Conservation (phyloP, 2,113 vertebrate species). For the Sturnus vulgaris region DNA sequence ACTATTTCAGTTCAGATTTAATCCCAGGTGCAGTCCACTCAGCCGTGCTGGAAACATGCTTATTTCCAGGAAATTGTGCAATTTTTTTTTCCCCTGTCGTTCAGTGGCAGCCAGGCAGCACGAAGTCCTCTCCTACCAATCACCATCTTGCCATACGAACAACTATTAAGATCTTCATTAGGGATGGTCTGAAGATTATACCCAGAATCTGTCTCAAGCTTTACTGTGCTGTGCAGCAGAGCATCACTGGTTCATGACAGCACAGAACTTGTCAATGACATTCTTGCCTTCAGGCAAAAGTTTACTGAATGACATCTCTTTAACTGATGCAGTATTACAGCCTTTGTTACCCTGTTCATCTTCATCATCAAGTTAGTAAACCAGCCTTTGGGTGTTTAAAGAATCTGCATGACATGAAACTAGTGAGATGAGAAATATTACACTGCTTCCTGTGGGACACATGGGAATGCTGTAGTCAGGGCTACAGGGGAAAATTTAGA, state of each 20-base stretch:
- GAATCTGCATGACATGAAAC: not conserved
- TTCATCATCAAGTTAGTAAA: not conserved
- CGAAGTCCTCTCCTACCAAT: not conserved
- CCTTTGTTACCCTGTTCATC: not conserved
- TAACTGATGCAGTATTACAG: not conserved
- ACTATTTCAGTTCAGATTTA: not conserved
- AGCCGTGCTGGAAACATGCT: not conserved
- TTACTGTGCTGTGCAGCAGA: not conserved
- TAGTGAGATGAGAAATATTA: not conserved
- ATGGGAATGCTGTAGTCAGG: accelerated
- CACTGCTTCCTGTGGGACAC: not conserved
- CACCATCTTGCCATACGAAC: not conserved
- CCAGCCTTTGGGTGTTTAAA: not conserved
- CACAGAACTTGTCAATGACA: not conserved
- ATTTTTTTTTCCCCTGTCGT: accelerated
- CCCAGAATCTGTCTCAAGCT: not conserved
- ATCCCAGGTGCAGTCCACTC: not conserved
- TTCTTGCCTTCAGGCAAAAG: not conserved
- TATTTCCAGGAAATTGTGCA: not conserved
- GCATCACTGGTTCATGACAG: not conserved
- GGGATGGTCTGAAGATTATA: not conserved
- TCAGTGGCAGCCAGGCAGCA: not conserved
- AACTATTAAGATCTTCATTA: not conserved
- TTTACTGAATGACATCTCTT: not conserved
- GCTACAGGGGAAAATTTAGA: not conserved